Base-by-base conservation (phyloP, 2,113 vertebrate genomes). In the Chunga burmeisteri region DNA sequence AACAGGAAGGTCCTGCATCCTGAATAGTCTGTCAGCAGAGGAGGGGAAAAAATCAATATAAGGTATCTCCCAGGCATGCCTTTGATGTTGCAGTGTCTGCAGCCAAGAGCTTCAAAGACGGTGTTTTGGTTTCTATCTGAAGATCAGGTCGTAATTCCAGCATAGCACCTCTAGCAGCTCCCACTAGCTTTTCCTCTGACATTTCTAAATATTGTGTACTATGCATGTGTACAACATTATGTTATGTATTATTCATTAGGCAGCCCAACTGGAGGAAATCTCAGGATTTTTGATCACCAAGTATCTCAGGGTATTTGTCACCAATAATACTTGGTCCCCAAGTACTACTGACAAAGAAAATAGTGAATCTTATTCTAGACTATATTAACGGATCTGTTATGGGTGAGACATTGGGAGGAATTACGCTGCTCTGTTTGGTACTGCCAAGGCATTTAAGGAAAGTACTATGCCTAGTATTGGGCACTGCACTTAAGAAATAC, bases 71-170 rank as follows among this genome's bases (percentile, higher is more conserved):
- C 40, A 42, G 44, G 3, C 12, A 26, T 47, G 70, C 49, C 40
- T 95, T 88, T 86, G 86, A 68, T 73, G n/a, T 88, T 55, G 38
- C 71, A 22, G 58, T 27, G 12, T 30, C 75, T 80, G 70, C 53
- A 77, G 19, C 16, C 58, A 72, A 50, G 71, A 68, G 8, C 67
- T 93, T 70, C 63, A 78, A 88, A 89, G 40, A 6, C 12, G 34
- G 29, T 0, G 0, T 42, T 91, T 47, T 29, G 32, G 32, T 38
- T 85, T 72, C 63, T 72, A 8, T 67, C 49, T 52, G 62, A 50
- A 91, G 34, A 82, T 59, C 30, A 23, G 42, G 34, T 47, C 0
- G 0, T 49, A 88, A 71, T 4, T 30, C 13, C 44, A 81, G 78
- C 36, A 25, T 7, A 86, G 66, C n/a, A 15, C 34, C 75, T 42